Percentiles rank a stretch among this genome's conserved stretches.
Conservation (phyloP, 2,888 invertebrate species). For the Tanypteryx hageni region DNA sequence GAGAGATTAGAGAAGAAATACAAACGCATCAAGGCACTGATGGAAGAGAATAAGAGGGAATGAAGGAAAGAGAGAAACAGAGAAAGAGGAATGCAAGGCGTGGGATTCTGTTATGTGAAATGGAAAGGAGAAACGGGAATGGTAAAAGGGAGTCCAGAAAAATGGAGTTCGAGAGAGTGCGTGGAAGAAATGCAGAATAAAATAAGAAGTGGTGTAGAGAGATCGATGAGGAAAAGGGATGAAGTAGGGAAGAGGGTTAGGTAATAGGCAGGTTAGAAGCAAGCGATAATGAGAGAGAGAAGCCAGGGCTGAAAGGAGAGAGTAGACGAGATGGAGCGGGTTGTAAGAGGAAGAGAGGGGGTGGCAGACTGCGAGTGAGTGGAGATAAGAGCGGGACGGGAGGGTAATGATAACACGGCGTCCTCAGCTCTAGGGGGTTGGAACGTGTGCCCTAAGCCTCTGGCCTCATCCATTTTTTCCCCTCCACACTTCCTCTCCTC, state of each 20-base stretch:
- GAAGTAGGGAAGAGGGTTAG: not conserved
- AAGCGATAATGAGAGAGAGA: not conserved
- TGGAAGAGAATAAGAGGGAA: not conserved
- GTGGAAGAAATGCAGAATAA: not conserved
- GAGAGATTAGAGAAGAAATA: not conserved
- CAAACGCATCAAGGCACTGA: not conserved
- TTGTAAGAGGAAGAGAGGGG: not conserved
- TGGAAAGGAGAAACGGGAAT: not conserved
- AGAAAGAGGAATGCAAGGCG: not conserved
- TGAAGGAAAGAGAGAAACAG: not conserved
- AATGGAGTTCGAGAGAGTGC: not conserved
- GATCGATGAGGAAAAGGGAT: not conserved
- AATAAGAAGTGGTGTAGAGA: not conserved
- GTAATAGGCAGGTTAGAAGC: not conserved
- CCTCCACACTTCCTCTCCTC: no score
- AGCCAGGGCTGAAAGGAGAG: not conserved
- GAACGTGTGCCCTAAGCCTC: not conserved
- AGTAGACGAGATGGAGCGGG: not conserved
- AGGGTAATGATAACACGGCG: slow-evolving; percentile 45
- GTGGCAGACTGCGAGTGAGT: not conserved
- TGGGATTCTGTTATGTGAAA: not conserved
- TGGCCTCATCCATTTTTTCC: not conserved
- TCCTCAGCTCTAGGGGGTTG: slow-evolving; percentile 32
- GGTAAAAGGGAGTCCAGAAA: not conserved
- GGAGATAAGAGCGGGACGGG: not conserved